Base-by-base conservation (phyloP, 37 sponge, comb jelly and placozoan species). In the Oopsacas minuta region DNA sequence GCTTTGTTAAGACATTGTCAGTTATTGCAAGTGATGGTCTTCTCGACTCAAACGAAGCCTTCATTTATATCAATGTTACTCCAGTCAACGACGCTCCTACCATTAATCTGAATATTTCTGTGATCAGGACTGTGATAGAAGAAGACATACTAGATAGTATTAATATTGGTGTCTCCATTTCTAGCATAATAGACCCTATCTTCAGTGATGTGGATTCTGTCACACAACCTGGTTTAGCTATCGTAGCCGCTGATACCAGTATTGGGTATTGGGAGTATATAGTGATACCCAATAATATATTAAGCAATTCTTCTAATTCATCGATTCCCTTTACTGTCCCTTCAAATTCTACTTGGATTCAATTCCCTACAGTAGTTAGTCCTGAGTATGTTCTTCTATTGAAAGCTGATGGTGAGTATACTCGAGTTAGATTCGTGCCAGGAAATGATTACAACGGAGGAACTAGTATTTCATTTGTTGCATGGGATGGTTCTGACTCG, bases 201-300 rank as follows among this genome's bases (percentile, higher is more conserved):
- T 84, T 92, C 25, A 88, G 87, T 37, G 92, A 95, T 84, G 89
- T 86, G 35, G 83, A 89, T 42, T 35, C 88, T 0, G 42, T 49
- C 10, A 32, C 75, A 25, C 30, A 20, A 5, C 84, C 82, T n/a
- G 95, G 95, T 0, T 82, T 95, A 52, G 95, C 93, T 1, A 88
- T 95, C n/a, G 38, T 88, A 7, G 69, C 17, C 15, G 53, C 82
- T 0, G 91, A 91, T 69, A 83, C 23, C 28, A 39, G n/a, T 28
- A 81, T 87, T 86, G 95, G 95, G 3, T 75, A 53, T 38, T 95
- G 95, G 95, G 91, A 95, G 84, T 90, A 91, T 69, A 88, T 91
- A 0, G 81, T 88, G 81, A 83, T 91, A 52, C 81, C 82, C 82
- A 23, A 3, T 37, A 38, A 49, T 37, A n/a, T 37, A 3, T 84